Evolutionary conservation across 2,888 invertebrate species (phyloP).

Genomic region (Rhogogaster chlorosoma): DNA sequence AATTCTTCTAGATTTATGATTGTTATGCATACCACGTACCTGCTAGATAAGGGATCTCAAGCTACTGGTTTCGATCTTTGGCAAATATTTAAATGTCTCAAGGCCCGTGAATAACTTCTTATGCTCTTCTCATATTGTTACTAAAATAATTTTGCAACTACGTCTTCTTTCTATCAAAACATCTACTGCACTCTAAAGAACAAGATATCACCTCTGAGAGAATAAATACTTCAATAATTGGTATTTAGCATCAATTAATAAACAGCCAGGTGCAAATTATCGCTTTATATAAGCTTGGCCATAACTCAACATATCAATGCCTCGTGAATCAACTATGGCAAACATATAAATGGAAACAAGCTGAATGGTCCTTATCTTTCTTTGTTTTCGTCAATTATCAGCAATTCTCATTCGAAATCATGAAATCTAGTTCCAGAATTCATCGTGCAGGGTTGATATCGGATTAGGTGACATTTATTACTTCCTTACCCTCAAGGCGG

Average conservation of each 20-base stretch:
- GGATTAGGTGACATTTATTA: slow-evolving; percentile 14
- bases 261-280: not conserved
- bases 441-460: not conserved
- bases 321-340: not conserved
- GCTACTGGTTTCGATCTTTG: slow-evolving; percentile 49
- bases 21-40: slow-evolving; percentile 32
- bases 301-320: not conserved
- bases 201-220: not conserved
- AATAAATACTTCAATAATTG: not conserved
- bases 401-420: not conserved
- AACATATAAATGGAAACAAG: not conserved
- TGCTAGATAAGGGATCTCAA: slow-evolving; percentile 28
- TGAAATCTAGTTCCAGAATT: not conserved
- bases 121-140: not conserved
- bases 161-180: not conserved
- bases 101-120: slow-evolving; percentile 41
- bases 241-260: not conserved
- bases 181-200: not conserved
- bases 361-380: not conserved
- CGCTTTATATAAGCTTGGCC: not conserved
- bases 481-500: not conserved
- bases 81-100: slow-evolving; percentile 46
- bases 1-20: slow-evolving; percentile 48
- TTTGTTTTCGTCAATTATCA: not conserved
- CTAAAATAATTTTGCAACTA: slow-evolving; percentile 24